Percentiles rank a stretch among this genome's conserved stretches.
These are phyloP conservation scores for Cryptops parisi DNA, from an alignment of 2,888 invertebrate genomes.

Conservation along the genomic window DNA sequence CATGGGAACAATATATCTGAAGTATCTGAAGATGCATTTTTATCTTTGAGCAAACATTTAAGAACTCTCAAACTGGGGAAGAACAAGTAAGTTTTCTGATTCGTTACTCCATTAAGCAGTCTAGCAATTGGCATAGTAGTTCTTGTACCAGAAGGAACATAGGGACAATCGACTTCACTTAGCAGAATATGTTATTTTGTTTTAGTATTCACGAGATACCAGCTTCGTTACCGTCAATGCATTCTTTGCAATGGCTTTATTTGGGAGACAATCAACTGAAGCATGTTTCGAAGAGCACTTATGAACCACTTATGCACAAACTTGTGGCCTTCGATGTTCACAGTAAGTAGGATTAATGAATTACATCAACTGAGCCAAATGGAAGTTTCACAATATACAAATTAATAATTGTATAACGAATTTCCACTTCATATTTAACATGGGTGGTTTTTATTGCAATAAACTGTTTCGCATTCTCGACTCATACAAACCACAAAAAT, in stretches of 20 bases:
- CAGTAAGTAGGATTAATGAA: conserved; percentile 42
- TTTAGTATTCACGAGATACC: too few species aligned
- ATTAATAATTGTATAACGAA: too few species aligned
- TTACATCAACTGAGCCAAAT: too few species aligned
- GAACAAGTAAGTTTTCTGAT: conserved; percentile 79
- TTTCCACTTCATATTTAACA: too few species aligned
- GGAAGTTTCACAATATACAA: too few species aligned
- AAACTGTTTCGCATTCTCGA: background rate
- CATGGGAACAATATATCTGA: conserved; percentile 73
- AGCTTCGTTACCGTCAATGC: conserved; percentile 80
- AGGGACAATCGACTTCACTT: conserved; percentile 63
- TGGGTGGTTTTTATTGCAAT: too few species aligned
- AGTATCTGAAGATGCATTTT: conserved; percentile 71
- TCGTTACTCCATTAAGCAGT: too few species aligned
- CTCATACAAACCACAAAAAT: too few species aligned
- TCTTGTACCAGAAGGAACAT: conserved; percentile 28
- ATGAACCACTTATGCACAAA: conserved; percentile 76
- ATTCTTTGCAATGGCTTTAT: conserved; percentile 74
- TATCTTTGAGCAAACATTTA: conserved; percentile 75
- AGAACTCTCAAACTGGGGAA: conserved; percentile 86
- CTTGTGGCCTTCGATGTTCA: conserved; percentile 73
- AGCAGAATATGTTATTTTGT: too few species aligned
- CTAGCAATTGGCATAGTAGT: background rate
- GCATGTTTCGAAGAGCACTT: conserved; percentile 70
- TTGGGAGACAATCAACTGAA: conserved; percentile 66